Conservation (phyloP, 1,140 invertebrate genomes). For the Saccostrea echinata region DNA sequence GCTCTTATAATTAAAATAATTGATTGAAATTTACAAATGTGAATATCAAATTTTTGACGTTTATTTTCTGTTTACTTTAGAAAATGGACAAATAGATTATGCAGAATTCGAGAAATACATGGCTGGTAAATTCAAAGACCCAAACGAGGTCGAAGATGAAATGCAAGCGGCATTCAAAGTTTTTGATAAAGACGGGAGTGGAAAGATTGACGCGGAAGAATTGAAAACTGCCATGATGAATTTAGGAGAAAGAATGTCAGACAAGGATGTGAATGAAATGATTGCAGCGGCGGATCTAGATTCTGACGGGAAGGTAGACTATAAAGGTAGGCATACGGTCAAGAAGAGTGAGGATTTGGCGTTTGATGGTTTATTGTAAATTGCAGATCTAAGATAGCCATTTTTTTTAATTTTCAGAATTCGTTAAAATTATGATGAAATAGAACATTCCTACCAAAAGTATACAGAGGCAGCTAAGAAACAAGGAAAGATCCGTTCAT, state of each 20-base stretch:
- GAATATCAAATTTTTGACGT: too few species aligned
- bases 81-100: constrained; percentile 62
- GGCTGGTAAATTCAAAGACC: constrained; percentile 89
- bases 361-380: too few species aligned
- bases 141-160: constrained; percentile 97
- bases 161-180: constrained; percentile 99
- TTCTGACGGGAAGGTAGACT: constrained; percentile 43
- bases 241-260: constrained; percentile 92
- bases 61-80: constrained; percentile 39
- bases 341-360: too few species aligned
- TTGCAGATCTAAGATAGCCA: too few species aligned
- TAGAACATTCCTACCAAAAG: background rate
- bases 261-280: constrained; percentile 95
- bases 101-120: constrained; percentile 61
- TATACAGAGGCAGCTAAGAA: background rate
- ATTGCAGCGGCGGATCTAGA: constrained; percentile 83
- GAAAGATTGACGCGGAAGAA: constrained; percentile 84
- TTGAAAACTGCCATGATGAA: constrained; percentile 89
- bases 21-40: too few species aligned
- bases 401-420: background rate
- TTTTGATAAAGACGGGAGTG: constrained; percentile 98
- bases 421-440: constrained; percentile 10
- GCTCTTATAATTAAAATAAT: too few species aligned
- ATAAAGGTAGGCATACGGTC: constrained; percentile 41
- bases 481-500: background rate